These are phyloP conservation scores for Coelinius sp. DNA, from an alignment of 2,888 invertebrate species.

Conservation along the genomic window DNA sequence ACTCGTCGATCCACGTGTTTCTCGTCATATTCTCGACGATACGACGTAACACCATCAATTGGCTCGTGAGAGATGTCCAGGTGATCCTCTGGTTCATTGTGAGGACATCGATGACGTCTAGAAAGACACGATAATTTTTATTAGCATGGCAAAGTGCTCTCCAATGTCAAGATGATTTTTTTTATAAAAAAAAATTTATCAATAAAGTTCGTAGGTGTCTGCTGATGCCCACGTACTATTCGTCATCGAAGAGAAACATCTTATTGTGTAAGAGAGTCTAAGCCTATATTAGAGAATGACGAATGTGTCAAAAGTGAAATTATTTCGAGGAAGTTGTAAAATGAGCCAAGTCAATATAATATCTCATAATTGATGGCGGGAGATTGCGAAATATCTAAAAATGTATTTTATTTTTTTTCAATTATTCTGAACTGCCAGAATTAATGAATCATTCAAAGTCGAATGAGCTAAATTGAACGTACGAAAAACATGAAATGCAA, in stretches of 20 bases:
- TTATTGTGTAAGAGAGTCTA: not conserved
- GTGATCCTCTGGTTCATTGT: conserved; percentile 72
- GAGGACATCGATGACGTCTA: conserved; percentile 89
- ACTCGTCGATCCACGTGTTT: conserved; percentile 77
- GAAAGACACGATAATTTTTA: conserved; percentile 6
- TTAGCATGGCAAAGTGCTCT: too few relatives aligned
- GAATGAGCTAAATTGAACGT: too few relatives aligned
- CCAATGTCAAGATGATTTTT: too few relatives aligned
- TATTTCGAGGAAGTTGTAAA: not conserved
- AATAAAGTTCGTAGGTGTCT: not conserved
- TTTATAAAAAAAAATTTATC: too few relatives aligned
- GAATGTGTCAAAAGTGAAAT: not conserved
- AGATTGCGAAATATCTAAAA: too few relatives aligned
- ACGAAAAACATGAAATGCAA: not conserved
- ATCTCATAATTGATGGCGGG: too few relatives aligned
- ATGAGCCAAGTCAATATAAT: not conserved
- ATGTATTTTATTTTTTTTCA: too few relatives aligned
- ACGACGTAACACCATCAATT: conserved; percentile 72
- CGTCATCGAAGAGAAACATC: not conserved
- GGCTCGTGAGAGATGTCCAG: conserved; percentile 62
- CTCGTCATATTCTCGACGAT: conserved; percentile 78
- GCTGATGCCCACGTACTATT: not conserved
- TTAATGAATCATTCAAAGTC: too few relatives aligned
- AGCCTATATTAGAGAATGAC: not conserved
- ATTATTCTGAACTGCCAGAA: too few relatives aligned